These are phyloP conservation scores for Squalus acanthias DNA, from an alignment of 2,797 vertebrate genomes.

Conservation along the genomic window DNA sequence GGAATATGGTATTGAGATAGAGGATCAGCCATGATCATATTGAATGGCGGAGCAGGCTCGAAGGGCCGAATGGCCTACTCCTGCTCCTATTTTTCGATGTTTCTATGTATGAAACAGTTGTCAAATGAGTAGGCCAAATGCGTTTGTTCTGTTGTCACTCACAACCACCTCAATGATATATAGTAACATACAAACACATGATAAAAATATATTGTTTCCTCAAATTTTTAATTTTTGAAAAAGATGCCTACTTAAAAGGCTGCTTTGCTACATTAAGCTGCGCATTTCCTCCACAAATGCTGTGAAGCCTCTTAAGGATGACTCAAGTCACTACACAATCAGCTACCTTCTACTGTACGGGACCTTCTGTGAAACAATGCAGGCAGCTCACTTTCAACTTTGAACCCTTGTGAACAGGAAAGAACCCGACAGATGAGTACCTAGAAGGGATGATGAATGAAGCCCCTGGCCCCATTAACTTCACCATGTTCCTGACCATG, in stretches of 20 bases:
- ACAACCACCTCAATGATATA: neutral
- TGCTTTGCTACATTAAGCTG: slow-evolving; percentile 5
- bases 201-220: neutral
- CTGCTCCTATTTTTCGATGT: too few relatives aligned
- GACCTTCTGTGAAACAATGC: neutral
- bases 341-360: neutral
- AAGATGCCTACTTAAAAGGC: neutral
- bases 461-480: slow-evolving; percentile 96
- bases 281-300: neutral
- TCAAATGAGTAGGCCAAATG: neutral
- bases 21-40: too few relatives aligned
- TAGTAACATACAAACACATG: neutral
- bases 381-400: slow-evolving; percentile 10
- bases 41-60: too few relatives aligned
- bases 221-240: neutral
- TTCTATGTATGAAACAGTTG: neutral
- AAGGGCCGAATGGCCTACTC: too few relatives aligned
- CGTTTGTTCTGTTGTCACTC: neutral
- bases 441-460: slow-evolving; percentile 98
- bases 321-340: neutral
- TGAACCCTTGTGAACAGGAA: slow-evolving; percentile 62
- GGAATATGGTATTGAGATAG: too few relatives aligned
- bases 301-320: neutral
- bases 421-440: slow-evolving; percentile 95
- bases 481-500: slow-evolving; percentile 99